Evolutionary conservation across 2,888 invertebrate genomes (phyloP).

Genomic region (Papilio protenor): DNA sequence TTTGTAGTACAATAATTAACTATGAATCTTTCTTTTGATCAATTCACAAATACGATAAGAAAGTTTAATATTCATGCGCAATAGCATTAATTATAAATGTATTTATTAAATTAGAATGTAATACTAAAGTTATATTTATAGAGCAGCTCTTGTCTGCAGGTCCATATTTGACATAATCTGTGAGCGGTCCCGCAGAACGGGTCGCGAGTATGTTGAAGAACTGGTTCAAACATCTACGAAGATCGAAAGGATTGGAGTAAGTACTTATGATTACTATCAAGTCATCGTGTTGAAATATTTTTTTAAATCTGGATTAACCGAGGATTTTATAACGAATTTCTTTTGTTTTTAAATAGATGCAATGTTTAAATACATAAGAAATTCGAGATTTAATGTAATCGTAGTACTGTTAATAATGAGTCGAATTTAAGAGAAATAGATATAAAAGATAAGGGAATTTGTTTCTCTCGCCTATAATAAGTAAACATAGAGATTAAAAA

Average conservation of each 20-base stretch:
- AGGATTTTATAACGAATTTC: too few relatives aligned
- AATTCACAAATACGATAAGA: not conserved
- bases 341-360: too few relatives aligned
- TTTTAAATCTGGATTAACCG: too few relatives aligned
- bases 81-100: slow-evolving; percentile 25
- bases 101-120: slow-evolving; percentile 36
- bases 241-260: slow-evolving; percentile 23
- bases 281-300: not conserved
- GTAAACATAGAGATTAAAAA: too few relatives aligned
- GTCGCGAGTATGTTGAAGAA: slow-evolving; percentile 38
- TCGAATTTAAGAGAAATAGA: too few relatives aligned
- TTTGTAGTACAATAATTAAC: not conserved
- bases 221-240: slow-evolving; percentile 26
- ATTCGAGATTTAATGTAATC: too few relatives aligned
- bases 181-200: slow-evolving; percentile 24
- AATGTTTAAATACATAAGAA: too few relatives aligned
- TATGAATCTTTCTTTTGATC: not conserved
- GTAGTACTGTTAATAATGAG: too few relatives aligned
- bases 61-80: not conserved
- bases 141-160: slow-evolving; percentile 33
- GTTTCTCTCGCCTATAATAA: too few relatives aligned
- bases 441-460: too few relatives aligned
- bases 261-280: not conserved
- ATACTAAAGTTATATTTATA: slow-evolving; percentile 34
- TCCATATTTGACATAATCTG: slow-evolving; percentile 42